Conservation (phyloP, 2,797 vertebrate genomes). For the Basileuterus tristriatus region DNA sequence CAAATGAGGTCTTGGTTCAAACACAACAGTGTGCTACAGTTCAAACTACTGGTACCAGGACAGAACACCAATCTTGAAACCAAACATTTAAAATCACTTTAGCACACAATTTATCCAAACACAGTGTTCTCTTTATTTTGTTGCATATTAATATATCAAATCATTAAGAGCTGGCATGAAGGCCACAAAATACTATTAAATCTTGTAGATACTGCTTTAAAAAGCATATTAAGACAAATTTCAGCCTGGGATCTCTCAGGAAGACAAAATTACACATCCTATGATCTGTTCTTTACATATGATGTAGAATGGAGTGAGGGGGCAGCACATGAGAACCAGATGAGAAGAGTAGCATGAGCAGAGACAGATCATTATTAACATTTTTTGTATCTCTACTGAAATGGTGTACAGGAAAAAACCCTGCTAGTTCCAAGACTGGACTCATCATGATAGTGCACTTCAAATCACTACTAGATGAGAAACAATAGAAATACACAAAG, state of each 20-base stretch:
- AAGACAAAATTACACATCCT: neutral
- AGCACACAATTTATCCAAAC: neutral
- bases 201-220: neutral
- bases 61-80: neutral
- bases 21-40: rapidly evolving
- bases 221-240: neutral
- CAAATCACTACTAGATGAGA: neutral
- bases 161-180: neutral
- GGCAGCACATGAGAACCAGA: neutral
- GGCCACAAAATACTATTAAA: neutral
- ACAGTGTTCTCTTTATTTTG: neutral
- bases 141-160: neutral
- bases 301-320: neutral
- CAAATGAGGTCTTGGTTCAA: neutral
- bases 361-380: neutral
- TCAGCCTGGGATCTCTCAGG: neutral
- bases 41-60: neutral
- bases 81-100: neutral
- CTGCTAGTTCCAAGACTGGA: neutral
- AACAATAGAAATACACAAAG: neutral
- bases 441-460: neutral
- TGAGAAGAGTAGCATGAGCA: neutral
- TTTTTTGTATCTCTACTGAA: neutral
- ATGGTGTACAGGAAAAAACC: neutral
- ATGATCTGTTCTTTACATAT: rapidly evolving